phyloP scores from a whole-genome alignment of 2,113 vertebrate genomes.

The Steatornis caripensis region DNA sequence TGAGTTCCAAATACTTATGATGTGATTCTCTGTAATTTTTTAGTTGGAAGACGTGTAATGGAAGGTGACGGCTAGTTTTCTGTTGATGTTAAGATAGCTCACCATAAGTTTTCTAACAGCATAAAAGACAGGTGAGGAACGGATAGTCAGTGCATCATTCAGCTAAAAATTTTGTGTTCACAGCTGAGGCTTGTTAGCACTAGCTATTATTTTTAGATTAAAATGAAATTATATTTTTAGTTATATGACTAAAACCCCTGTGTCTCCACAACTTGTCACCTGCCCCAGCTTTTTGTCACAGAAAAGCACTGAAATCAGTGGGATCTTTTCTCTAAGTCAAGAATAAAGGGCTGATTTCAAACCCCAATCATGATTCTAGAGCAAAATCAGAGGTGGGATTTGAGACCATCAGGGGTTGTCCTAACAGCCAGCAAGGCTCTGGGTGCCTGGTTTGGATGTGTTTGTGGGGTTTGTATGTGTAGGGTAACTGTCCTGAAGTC shows the following conservation, averaged over 20 bases:
- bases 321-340: neutral
- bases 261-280: neutral
- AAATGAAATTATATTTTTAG: neutral
- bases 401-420: neutral
- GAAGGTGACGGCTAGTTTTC: neutral
- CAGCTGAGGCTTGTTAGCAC: neutral
- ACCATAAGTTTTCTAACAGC: neutral
- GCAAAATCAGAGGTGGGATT: neutral
- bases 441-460: neutral
- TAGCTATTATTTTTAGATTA: neutral
- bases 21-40: neutral
- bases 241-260: neutral
- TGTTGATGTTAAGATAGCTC: neutral
- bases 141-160: neutral
- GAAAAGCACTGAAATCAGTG: neutral
- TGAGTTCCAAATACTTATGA: neutral
- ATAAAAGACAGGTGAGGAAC: neutral
- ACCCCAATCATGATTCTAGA: fast-evolving
- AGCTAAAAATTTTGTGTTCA: neutral
- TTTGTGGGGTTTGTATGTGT: neutral
- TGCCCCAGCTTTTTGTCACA: neutral
- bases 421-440: neutral
- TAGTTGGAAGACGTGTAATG: neutral
- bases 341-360: neutral
- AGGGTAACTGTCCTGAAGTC: neutral